Percentiles rank a stretch among this genome's conserved stretches.
These are phyloP conservation scores for Leptinotarsa texana DNA, from an alignment of 1,140 invertebrate genomes.

Conservation along the genomic window DNA sequence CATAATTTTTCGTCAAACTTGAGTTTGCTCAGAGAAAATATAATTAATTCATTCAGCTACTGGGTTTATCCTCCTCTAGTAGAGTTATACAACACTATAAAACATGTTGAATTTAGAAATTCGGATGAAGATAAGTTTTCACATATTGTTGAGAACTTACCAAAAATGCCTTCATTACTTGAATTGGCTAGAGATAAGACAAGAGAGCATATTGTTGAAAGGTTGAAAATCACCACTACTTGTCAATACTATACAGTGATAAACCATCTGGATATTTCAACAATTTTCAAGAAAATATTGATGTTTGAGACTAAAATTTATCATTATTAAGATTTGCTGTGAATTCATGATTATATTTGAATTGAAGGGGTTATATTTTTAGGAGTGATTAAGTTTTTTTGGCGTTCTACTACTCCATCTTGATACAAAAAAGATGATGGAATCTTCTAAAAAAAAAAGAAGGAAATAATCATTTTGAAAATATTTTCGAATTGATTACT, in stretches of 20 bases:
- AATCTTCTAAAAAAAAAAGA: too few species aligned
- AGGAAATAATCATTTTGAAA: too few species aligned
- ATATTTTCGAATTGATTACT: too few species aligned
- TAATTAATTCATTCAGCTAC: not conserved
- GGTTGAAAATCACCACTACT: conserved; percentile 6
- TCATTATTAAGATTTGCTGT: conserved; percentile 12
- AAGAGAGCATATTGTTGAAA: conserved; percentile 17
- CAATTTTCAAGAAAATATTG: conserved; percentile 8
- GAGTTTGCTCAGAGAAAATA: not conserved
- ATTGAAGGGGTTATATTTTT: too few species aligned
- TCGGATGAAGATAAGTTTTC: not conserved
- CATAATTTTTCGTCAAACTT: not conserved
- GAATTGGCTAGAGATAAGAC: conserved; percentile 23
- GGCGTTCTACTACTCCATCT: too few species aligned
- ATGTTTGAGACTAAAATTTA: conserved; percentile 18
- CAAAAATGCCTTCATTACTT: not conserved
- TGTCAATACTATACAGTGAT: conserved; percentile 14
- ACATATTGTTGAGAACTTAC: not conserved
- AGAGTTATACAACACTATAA: not conserved
- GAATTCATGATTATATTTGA: too few species aligned
- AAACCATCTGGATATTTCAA: conserved; percentile 13
- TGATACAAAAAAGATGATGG: too few species aligned
- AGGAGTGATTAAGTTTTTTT: too few species aligned
- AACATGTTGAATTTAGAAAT: not conserved
- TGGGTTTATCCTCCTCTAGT: not conserved